Conservation (phyloP, 2,113 vertebrate genomes). For the Noctilio leporinus region DNA sequence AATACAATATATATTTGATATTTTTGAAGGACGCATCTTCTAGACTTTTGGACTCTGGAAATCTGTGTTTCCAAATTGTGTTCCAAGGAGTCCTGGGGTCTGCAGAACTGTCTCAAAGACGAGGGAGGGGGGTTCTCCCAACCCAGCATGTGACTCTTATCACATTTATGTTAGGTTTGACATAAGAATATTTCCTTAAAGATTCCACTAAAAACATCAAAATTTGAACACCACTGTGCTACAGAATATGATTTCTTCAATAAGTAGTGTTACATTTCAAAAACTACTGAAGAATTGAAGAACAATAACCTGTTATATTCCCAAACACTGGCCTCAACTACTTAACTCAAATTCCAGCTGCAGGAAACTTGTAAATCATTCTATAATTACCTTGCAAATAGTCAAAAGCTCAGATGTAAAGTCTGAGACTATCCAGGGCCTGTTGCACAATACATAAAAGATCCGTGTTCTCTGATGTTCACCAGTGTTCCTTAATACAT, state of each 20-base stretch:
- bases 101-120: neutral
- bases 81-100: neutral
- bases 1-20: neutral
- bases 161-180: neutral
- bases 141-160: neutral
- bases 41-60: neutral
- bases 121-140: neutral
- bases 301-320: neutral
- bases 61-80: neutral
- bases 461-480: neutral
- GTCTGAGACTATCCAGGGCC: neutral
- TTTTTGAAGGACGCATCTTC: neutral
- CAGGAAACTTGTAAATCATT: neutral
- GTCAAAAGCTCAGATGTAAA: neutral
- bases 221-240: neutral
- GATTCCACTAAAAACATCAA: neutral
- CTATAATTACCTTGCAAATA: neutral
- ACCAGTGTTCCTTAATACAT: neutral
- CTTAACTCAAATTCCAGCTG: slow-evolving; percentile 7
- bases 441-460: neutral
- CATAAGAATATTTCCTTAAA: neutral
- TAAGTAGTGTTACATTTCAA: neutral
- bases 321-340: neutral
- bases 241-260: neutral
- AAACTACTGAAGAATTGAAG: neutral